phyloP scores from a whole-genome alignment of 1,140 invertebrate genomes.

The Tenebrio molitor region DNA sequence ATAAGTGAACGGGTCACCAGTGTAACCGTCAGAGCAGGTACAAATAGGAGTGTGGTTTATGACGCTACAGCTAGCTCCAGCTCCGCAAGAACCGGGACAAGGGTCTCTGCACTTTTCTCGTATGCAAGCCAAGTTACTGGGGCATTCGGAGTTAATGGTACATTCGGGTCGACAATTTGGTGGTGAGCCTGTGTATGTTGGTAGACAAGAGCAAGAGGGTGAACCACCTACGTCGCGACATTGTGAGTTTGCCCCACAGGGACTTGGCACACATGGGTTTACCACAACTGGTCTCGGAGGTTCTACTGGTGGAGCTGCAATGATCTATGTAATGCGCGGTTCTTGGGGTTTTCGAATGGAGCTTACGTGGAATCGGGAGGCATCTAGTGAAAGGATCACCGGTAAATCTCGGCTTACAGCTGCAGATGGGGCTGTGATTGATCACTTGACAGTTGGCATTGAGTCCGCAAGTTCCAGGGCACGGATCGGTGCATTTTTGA shows the following conservation, averaged over 20 bases:
- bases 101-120: conserved; percentile 78
- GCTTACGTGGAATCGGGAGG: conserved; percentile 70
- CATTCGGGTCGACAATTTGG: conserved; percentile 74
- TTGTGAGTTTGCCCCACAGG: conserved; percentile 74
- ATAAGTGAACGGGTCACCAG: conserved; percentile 80
- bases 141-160: conserved; percentile 78
- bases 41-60: conserved; percentile 80
- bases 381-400: conserved; percentile 88
- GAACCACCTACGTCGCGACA: conserved; percentile 71
- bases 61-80: conserved; percentile 77
- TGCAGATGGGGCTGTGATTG: conserved; percentile 88
- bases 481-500: conserved; percentile 86
- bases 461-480: conserved; percentile 82
- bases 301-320: conserved; percentile 26
- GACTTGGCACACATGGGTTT: conserved; percentile 30
- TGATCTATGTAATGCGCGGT: background rate
- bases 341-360: background rate
- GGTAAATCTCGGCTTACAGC: conserved; percentile 77
- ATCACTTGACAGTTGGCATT: conserved; percentile 84
- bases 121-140: conserved; percentile 76
- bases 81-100: conserved; percentile 81
- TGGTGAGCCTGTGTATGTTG: conserved; percentile 63
- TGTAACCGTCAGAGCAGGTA: conserved; percentile 76
- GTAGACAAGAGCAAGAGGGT: conserved; percentile 73
- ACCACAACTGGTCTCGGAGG: background rate